phyloP scores from a whole-genome alignment of 2,113 vertebrate genomes.

The Centrocercus urophasianus region DNA sequence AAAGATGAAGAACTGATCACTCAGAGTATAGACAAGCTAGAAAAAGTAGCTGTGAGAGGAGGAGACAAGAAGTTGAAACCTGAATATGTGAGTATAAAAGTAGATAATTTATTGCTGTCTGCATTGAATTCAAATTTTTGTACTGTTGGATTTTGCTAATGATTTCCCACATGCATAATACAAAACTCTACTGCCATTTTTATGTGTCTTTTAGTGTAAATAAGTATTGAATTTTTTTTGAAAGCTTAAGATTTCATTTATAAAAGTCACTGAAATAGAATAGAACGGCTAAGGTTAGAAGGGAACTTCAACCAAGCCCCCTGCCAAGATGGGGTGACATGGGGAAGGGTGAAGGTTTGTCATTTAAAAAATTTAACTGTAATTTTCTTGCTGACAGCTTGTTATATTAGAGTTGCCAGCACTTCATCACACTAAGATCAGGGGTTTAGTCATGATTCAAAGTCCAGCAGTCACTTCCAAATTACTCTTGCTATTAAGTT shows the following conservation, averaged over 20 bases:
- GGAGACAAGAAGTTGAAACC: constrained; percentile 93
- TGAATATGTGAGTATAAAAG: constrained; percentile 92
- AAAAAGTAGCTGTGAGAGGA: constrained; percentile 92
- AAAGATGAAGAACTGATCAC: constrained; percentile 92
- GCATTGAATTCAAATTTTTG: not conserved
- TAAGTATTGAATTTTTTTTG: constrained; percentile 82
- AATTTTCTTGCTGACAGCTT: constrained; percentile 3
- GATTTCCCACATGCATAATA: not conserved
- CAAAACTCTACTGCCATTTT: constrained; percentile 61
- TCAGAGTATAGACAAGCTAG: constrained; percentile 93
- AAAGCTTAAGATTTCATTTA: constrained; percentile 73
- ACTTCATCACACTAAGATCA: not conserved
- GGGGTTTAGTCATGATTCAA: not conserved
- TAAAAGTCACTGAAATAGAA: constrained; percentile 70
- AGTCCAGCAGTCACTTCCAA: not conserved
- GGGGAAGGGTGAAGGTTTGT: not conserved
- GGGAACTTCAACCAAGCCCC: too few species aligned
- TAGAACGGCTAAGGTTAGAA: too few species aligned
- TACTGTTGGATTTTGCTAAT: not conserved
- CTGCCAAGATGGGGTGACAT: too few species aligned
- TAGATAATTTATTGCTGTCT: not conserved
- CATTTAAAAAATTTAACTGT: not conserved
- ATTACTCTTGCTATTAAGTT: not conserved
- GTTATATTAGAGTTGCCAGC: not conserved
- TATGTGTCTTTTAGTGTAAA: constrained; percentile 79